Evolutionary conservation across 2,797 vertebrate genomes (phyloP).

Genomic region (Xiphorhynchus erythropygius): DNA sequence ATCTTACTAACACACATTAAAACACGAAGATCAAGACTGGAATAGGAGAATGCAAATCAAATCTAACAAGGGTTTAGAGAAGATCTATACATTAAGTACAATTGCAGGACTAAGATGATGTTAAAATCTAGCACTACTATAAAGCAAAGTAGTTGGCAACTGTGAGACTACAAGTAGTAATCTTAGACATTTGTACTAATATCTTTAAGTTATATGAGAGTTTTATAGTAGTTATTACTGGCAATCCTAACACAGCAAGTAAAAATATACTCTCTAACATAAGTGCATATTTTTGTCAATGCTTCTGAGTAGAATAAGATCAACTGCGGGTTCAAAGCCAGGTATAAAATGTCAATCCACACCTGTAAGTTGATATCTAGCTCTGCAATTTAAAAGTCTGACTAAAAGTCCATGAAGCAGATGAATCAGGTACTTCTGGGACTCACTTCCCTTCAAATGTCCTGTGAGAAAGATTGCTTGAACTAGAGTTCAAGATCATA

Average conservation of each 20-base stretch:
- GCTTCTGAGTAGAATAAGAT: conserved; percentile 55
- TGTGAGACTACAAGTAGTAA: neutral
- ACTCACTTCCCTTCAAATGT: neutral
- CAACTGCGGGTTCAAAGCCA: conserved; percentile 48
- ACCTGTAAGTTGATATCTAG: conserved; percentile 39
- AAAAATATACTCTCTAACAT: neutral
- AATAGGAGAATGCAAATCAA: neutral
- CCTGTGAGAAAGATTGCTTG: neutral
- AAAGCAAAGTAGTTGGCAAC: neutral
- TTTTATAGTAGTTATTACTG: neutral
- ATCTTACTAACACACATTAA: neutral
- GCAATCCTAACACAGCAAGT: conserved; percentile 17
- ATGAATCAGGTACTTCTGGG: conserved; percentile 14
- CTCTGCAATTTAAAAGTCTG: conserved; percentile 42
- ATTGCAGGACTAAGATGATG: neutral
- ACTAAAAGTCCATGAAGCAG: conserved; percentile 26
- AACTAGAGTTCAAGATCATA: conserved; percentile 10
- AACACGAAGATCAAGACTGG: neutral
- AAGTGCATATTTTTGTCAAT: conserved; percentile 13
- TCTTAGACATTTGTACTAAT: neutral
- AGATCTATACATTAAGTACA: neutral
- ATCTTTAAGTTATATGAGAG: neutral
- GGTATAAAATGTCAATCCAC: conserved; percentile 29
- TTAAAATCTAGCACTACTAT: neutral
- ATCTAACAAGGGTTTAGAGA: neutral